phyloP scores from a whole-genome alignment of 2,888 invertebrate species.

The Apamea sordens region DNA sequence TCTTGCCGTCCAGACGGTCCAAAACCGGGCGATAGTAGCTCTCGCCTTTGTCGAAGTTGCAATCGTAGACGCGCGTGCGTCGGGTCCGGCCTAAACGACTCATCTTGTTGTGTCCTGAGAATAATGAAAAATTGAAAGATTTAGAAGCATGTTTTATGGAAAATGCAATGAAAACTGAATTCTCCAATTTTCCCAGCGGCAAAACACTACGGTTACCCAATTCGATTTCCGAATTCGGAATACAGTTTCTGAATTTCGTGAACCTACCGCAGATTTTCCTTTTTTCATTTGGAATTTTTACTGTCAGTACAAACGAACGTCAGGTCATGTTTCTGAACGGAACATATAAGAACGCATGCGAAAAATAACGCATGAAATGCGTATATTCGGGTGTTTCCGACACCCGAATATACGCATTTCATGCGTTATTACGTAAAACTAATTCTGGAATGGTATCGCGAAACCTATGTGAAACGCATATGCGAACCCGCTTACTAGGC shows the following conservation, averaged over 20 bases:
- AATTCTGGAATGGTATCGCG: not conserved
- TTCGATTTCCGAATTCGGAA: constrained; percentile 1
- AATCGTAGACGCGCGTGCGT: constrained; percentile 95
- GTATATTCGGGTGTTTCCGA: not conserved
- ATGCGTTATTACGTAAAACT: no score
- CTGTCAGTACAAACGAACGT: not conserved
- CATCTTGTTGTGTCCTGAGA: constrained; percentile 73
- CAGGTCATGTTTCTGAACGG: not conserved
- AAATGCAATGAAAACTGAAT: not conserved
- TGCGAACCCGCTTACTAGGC: not conserved
- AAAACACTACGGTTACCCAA: not conserved
- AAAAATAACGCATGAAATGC: not conserved
- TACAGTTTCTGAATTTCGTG: not conserved
- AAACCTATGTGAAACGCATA: not conserved
- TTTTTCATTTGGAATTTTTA: constrained; percentile 1
- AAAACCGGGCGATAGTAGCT: constrained; percentile 95
- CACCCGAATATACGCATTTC: no score
- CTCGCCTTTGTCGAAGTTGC: constrained; percentile 96
- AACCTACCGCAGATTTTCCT: not conserved
- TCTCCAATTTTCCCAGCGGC: not conserved
- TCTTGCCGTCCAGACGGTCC: constrained; percentile 93
- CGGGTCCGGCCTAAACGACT: constrained; percentile 91
- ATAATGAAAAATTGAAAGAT: constrained; percentile 14
- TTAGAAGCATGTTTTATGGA: not conserved
- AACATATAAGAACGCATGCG: not conserved